Conservation (phyloP, 1,140 invertebrate genomes). For the Drosophila insularis region DNA sequence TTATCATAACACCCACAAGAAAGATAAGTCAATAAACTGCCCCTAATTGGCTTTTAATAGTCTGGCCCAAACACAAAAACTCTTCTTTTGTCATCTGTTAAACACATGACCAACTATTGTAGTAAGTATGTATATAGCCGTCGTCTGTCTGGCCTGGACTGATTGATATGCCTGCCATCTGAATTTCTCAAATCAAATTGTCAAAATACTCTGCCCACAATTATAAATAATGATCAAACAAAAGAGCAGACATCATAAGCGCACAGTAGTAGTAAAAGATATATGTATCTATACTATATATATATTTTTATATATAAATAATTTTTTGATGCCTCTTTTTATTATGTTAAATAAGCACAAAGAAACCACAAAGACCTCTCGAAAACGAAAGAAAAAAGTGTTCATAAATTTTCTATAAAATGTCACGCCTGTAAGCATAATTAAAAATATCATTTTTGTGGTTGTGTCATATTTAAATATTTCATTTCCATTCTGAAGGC, state of each 20-base stretch:
- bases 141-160: constrained; percentile 12
- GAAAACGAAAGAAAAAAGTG: constrained; percentile 24
- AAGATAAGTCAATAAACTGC: constrained; percentile 59
- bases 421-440: constrained; percentile 61
- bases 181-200: constrained; percentile 65
- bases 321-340: constrained; percentile 43
- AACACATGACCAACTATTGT: constrained; percentile 14
- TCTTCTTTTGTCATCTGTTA: constrained; percentile 47
- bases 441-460: constrained; percentile 66
- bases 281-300: constrained; percentile 43
- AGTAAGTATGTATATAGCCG: constrained; percentile 9
- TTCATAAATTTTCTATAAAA: constrained; percentile 70
- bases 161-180: constrained; percentile 60
- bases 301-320: constrained; percentile 8
- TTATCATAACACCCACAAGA: constrained; percentile 53
- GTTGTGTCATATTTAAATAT: constrained; percentile 30
- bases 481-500: constrained; percentile 41
- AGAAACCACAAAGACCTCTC: neutral
- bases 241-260: constrained; percentile 36
- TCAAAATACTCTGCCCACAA: constrained; percentile 62
- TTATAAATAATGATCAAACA: constrained; percentile 59
- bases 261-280: constrained; percentile 63
- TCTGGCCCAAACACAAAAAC: constrained; percentile 39
- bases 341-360: constrained; percentile 72
- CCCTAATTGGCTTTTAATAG: constrained; percentile 73